Evolutionary conservation across 2,888 invertebrate genomes (phyloP), one percentile per base, ranked within the genome.

Genomic region (Sminthurides aquaticus): DNA sequence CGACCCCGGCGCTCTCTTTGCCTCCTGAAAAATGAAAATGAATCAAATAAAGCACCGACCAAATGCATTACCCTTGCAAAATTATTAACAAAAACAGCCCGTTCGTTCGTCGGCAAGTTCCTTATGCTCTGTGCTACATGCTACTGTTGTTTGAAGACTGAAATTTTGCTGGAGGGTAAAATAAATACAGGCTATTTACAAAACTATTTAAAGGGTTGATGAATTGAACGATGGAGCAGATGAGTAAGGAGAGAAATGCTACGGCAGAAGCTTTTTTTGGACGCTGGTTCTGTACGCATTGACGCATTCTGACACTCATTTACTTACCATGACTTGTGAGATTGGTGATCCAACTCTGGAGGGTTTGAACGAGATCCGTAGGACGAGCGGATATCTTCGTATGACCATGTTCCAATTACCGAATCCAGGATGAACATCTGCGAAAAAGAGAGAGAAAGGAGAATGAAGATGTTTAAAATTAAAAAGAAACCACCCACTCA

Each of bases 341-440:
- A 34, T 15, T 11, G 5, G 43, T 34, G 43, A 5, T 5, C 43
- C 15, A 34, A 15, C 43, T 34, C 43, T 34, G 43, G 15, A 34
- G 5, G 43, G 43, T 15, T 15, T 34, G 43, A 24, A 11, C 55
- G 55, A 29, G 61, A 26, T 55, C 62, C 62, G 43, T 56, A 62
- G 5, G 43, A 18, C 2, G 60, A 24, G 24, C 15, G 24, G 15
- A 54, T 56, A 20, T 43, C 62, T 56, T 62, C 62, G 8, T 26
- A 56, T 1, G 62, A 56, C 62, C 34, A 56, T 20, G 26, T 34
- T 18, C 43, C 24, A 15, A 54, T 34, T 24, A 65, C 52, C 11
- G 55, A 26, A 26, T 65, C 61, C 57, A 65, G 25, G 11, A 65
- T 29, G 26, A 65, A n/a, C 65, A 65, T 61, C 65, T 65, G 52